Conservation (phyloP, 2,113 vertebrate species). For the Lagopus muta region DNA sequence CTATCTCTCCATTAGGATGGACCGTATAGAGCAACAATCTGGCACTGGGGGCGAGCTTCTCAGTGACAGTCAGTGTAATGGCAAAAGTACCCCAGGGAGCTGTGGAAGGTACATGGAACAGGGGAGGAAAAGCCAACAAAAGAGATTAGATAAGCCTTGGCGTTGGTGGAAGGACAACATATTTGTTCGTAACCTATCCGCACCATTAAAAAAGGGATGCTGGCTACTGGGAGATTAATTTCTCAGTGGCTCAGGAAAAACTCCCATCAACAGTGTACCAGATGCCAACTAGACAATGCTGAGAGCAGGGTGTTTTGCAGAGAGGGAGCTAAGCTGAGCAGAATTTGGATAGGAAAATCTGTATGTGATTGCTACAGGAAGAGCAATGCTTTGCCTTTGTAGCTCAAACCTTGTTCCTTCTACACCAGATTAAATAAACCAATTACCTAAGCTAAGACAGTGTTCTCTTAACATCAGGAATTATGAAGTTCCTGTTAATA, state of each 20-base stretch:
- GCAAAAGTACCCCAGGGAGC: constrained; percentile 69
- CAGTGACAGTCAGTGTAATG: constrained; percentile 70
- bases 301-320: background rate
- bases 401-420: background rate
- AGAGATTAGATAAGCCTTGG: background rate
- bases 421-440: background rate
- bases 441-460: background rate
- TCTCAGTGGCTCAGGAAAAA: background rate
- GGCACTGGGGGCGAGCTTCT: constrained; percentile 75
- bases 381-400: background rate
- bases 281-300: background rate
- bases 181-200: background rate
- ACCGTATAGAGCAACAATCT: constrained; percentile 81
- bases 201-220: background rate
- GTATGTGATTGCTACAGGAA: background rate
- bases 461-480: background rate
- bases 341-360: background rate
- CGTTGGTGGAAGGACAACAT: background rate
- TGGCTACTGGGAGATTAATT: background rate
- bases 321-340: background rate
- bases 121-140: background rate
- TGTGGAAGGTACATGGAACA: constrained; percentile 4
- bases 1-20: constrained; percentile 79
- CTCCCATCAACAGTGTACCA: background rate
- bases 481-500: background rate